Evolutionary conservation across 2,888 invertebrate species (phyloP), one percentile per base, ranked within the genome.

Genomic region (Julus scandinavius): DNA sequence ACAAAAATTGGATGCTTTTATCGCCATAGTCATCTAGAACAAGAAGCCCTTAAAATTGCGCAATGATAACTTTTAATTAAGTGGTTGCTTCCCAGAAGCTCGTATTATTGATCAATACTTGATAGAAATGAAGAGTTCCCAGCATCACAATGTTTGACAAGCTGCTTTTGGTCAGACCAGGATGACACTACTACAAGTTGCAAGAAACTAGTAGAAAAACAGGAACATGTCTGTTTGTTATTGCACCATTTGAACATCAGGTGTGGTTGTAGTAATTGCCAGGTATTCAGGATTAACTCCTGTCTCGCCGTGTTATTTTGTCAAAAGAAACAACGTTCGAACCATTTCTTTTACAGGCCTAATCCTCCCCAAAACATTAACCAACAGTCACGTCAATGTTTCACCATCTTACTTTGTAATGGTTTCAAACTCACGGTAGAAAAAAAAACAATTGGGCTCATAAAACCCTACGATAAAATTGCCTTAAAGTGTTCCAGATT

Each of bases 371-470:
- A 80, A 45, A 80, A 38, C 80, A 80, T 80, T 80, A 80, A 13
- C 29, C 72, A 72, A 72, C 72, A 72, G 72, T 72, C 20, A 72
- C 72, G 72, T 72, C 72, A 72, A 29, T 72, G 72, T 72, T 72
- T 72, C 72, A 72, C 72, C 80, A 80, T 9, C 38, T 80, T 80
- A 38, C 13, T 29, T 38, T 80, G 80, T 38, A 80, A 29, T 38
- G 38, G 80, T 13, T 80, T 80, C 80, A 38, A 45, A 80, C 80
- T 38, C 80, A 38, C 80, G 29, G 29, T 80, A 80, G 29, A 38
- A 54, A 45, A 45, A 80, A 80, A 80, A 80, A 80, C 80, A 38
- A 80, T 80, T 20, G 29, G 38, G 38, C 80, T 38, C 80, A 38
- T 80, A 80, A 80, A 80, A 80, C 11, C 38, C 11, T 13, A 29